Conservation (phyloP, 2,888 invertebrate species). For the Norana najaformis region DNA sequence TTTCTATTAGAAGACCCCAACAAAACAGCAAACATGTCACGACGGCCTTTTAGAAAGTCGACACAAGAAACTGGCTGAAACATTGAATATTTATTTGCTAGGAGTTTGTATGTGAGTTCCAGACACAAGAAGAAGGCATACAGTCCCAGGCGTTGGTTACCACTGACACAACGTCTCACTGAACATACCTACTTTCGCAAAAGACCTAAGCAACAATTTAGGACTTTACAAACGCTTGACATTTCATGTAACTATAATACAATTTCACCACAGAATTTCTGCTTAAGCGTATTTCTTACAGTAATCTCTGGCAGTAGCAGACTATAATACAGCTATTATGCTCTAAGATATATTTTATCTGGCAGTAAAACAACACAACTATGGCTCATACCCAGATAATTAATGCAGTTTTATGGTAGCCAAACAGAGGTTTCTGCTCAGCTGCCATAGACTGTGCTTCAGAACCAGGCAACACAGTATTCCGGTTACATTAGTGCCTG, state of each 20-base stretch:
- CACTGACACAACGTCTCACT: neutral
- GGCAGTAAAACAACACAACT: too few species aligned
- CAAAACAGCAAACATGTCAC: neutral
- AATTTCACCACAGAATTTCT: neutral
- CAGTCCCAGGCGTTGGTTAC: neutral
- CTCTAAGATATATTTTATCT: too few species aligned
- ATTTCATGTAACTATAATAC: neutral
- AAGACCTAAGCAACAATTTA: neutral
- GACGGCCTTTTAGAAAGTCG: too few species aligned
- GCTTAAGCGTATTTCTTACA: too few species aligned
- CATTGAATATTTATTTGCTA: neutral
- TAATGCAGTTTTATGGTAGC: too few species aligned
- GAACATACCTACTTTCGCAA: neutral
- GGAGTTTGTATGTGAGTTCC: neutral
- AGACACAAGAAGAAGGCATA: neutral
- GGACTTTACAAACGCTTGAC: neutral
- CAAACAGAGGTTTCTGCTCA: too few species aligned
- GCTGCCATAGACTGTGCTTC: too few species aligned
- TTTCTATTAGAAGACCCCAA: neutral
- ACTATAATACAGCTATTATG: too few species aligned
- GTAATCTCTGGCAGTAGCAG: too few species aligned
- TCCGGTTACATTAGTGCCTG: too few species aligned
- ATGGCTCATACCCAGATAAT: too few species aligned
- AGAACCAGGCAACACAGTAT: too few species aligned
- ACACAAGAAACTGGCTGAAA: neutral